Conservation (phyloP, 2,888 invertebrate species). For the Sarcophaga subvicina region DNA sequence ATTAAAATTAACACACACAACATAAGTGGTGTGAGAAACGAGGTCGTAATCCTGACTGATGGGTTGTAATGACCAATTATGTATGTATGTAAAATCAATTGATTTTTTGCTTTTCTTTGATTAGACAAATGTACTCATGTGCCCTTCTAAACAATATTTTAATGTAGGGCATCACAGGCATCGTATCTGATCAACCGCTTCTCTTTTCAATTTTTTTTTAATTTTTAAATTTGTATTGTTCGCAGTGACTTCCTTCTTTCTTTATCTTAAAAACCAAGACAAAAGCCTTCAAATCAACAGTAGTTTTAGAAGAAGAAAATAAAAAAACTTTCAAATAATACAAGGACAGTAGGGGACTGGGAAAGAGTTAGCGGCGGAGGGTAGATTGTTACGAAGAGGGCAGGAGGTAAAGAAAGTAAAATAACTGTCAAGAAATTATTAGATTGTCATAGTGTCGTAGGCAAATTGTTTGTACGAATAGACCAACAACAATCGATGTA, state of each 20-base stretch:
- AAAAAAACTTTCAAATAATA: conserved; percentile 50
- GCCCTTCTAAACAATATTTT: no score
- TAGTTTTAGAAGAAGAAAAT: neutral
- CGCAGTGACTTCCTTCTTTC: conserved; percentile 55
- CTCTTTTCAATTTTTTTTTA: conserved; percentile 2
- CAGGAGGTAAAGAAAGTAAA: neutral
- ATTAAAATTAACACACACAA: no score
- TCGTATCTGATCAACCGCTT: no score
- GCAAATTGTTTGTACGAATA: conserved; percentile 39
- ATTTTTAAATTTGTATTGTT: conserved; percentile 36
- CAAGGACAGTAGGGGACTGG: neutral
- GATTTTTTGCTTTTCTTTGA: no score
- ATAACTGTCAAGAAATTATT: conserved; percentile 38
- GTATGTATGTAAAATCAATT: no score
- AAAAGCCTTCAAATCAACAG: conserved; percentile 20
- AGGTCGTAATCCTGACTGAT: no score
- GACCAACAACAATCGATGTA: neutral
- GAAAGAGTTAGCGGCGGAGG: no score
- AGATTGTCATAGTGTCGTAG: conserved; percentile 48
- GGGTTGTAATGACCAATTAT: no score
- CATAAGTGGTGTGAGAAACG: no score
- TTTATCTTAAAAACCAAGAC: neutral
- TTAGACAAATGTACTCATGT: no score
- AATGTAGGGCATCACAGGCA: no score
- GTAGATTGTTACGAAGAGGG: neutral